These are phyloP conservation scores for Myioborus miniatus DNA, from an alignment of 2,797 vertebrate species.

Conservation along the genomic window DNA sequence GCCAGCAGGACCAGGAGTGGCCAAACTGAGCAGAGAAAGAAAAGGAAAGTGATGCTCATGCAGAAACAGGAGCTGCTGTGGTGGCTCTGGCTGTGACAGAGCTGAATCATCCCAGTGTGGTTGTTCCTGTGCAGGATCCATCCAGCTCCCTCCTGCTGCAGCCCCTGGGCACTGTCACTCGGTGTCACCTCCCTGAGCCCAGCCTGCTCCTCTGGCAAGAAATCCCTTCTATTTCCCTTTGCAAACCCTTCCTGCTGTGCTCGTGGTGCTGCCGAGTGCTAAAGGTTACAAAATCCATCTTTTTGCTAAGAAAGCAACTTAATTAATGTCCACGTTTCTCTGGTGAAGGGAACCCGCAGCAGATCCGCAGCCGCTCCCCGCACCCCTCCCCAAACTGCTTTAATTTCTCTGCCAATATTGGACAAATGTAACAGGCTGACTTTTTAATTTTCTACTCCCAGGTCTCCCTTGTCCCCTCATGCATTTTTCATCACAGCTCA, in stretches of 20 bases:
- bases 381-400: conserved; percentile 37
- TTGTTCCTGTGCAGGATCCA: accelerated
- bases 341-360: neutral
- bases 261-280: neutral
- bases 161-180: accelerated
- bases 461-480: conserved; percentile 77
- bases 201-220: neutral
- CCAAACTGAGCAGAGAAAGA: neutral
- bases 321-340: conserved; percentile 27
- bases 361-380: neutral
- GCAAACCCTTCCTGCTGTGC: neutral
- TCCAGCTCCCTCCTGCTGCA: neutral
- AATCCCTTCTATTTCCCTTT: neutral
- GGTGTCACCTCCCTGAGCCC: neutral
- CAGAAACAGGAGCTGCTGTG: neutral
- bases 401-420: conserved; percentile 74
- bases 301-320: conserved; percentile 42
- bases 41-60: accelerated
- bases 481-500: conserved; percentile 84
- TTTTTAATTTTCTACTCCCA: conserved; percentile 81
- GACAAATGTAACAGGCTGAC: conserved; percentile 79
- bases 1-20: accelerated
- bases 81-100: neutral
- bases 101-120: accelerated
- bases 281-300: conserved; percentile 67